A percentile compares a stretch with the other conserved stretches of the same genome.
These are phyloP conservation scores for Carcharodon carcharias DNA, from an alignment of 2,797 vertebrate genomes.

Conservation along the genomic window DNA sequence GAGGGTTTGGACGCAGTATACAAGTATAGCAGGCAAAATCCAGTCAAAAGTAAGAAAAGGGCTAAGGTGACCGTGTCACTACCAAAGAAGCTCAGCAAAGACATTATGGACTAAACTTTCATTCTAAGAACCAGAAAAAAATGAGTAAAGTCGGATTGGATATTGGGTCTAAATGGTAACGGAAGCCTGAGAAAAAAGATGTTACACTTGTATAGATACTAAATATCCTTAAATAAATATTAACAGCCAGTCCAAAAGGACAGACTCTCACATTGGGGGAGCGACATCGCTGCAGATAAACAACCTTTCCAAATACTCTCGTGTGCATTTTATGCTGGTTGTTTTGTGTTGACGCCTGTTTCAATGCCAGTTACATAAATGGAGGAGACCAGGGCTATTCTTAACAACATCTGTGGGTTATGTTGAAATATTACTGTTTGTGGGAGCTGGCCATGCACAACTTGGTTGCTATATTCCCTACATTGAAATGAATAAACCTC, in stretches of 20 bases:
- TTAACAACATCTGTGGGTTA: neutral
- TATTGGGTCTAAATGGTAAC: neutral
- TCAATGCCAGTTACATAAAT: neutral
- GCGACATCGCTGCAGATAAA: neutral
- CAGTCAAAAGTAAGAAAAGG: neutral
- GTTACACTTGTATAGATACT: neutral
- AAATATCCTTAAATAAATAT: neutral
- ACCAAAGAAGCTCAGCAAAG: neutral
- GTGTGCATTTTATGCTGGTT: neutral
- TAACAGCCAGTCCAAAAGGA: conserved; percentile 5
- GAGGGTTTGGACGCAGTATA: neutral
- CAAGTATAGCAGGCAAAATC: neutral
- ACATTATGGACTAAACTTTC: neutral
- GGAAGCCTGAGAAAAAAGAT: neutral
- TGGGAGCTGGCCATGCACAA: neutral
- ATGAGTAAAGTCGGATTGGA: too few relatives aligned
- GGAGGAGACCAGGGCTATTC: neutral
- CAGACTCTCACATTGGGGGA: neutral
- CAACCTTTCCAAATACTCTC: neutral
- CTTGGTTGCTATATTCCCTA: neutral
- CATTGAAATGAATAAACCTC: neutral
- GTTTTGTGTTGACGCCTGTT: neutral
- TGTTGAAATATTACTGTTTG: neutral
- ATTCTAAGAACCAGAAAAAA: neutral
- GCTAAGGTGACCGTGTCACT: neutral